A percentile compares a stretch with the other conserved stretches of the same genome.
These are phyloP conservation scores for Chiloscyllium plagiosum DNA, from an alignment of 2,113 vertebrate genomes.

Conservation along the genomic window DNA sequence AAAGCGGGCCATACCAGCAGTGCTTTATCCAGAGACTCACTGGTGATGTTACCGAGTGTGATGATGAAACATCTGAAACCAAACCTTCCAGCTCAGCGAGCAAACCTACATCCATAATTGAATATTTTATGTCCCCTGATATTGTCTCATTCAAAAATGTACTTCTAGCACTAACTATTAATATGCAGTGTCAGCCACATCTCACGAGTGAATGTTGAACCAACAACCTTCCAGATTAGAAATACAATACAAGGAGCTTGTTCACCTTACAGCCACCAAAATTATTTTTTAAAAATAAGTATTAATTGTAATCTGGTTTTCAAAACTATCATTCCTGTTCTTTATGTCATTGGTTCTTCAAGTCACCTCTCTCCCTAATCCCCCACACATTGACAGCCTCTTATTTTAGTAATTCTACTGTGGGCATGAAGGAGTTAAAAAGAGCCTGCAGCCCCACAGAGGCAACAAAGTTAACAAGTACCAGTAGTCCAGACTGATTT, in stretches of 20 bases:
- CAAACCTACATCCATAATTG: too few relatives aligned
- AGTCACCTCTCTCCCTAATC: background rate
- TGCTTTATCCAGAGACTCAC: too few relatives aligned
- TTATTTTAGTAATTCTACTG: too few relatives aligned
- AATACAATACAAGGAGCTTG: background rate
- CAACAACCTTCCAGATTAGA: background rate
- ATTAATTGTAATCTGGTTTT: background rate
- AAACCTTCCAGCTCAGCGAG: too few relatives aligned
- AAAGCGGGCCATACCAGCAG: too few relatives aligned
- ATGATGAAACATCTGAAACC: too few relatives aligned
- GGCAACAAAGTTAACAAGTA: slow-evolving; percentile 33
- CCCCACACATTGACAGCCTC: background rate
- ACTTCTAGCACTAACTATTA: background rate
- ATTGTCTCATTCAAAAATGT: background rate
- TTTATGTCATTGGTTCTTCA: background rate
- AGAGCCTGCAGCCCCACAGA: slow-evolving; percentile 13
- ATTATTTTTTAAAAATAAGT: background rate
- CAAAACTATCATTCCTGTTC: background rate
- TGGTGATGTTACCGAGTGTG: too few relatives aligned
- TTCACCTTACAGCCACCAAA: background rate
- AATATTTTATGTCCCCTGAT: background rate
- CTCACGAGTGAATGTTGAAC: background rate
- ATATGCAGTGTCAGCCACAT: background rate
- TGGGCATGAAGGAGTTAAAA: background rate
- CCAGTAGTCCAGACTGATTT: slow-evolving; percentile 38